Evolutionary conservation across 2,113 vertebrate genomes (phyloP).

Genomic region (Patagioenas fasciata): DNA sequence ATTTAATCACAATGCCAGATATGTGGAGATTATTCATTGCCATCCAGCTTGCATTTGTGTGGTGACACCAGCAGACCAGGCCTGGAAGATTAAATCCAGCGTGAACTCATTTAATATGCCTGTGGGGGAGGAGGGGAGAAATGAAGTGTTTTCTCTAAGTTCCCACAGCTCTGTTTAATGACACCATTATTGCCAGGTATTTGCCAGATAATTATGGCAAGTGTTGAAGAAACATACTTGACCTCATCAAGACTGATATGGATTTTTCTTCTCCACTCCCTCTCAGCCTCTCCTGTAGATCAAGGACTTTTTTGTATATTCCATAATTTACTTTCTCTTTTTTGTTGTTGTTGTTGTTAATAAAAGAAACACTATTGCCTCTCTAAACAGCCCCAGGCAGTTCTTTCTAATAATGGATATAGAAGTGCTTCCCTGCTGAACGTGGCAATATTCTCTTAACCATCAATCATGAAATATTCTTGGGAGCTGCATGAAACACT

Average conservation of each 20-base stretch:
- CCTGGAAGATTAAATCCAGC: conserved; percentile 47
- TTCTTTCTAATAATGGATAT: conserved; percentile 40
- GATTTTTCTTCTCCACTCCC: neutral
- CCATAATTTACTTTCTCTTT: neutral
- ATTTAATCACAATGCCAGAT: conserved; percentile 48
- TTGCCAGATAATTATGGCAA: conserved; percentile 49
- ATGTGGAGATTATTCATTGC: conserved; percentile 56
- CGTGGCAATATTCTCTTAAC: conserved; percentile 47
- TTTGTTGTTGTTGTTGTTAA: neutral
- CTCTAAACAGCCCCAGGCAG: conserved; percentile 31
- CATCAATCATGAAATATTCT: conserved; percentile 40
- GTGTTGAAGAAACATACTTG: conserved; percentile 52
- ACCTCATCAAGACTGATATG: neutral
- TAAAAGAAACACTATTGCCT: neutral
- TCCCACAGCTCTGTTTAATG: conserved; percentile 59
- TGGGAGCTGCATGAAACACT: conserved; percentile 5
- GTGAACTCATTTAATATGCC: conserved; percentile 35
- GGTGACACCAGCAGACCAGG: conserved; percentile 43
- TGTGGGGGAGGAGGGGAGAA: conserved; percentile 44
- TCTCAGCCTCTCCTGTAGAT: neutral
- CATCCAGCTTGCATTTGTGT: conserved; percentile 44
- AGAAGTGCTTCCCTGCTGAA: conserved; percentile 48
- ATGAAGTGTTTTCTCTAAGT: conserved; percentile 36
- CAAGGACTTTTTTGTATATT: conserved; percentile 20
- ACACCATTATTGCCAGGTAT: conserved; percentile 50